Evolutionary conservation across 1,140 invertebrate species (phyloP).

Genomic region (Sinonovacula constricta): DNA sequence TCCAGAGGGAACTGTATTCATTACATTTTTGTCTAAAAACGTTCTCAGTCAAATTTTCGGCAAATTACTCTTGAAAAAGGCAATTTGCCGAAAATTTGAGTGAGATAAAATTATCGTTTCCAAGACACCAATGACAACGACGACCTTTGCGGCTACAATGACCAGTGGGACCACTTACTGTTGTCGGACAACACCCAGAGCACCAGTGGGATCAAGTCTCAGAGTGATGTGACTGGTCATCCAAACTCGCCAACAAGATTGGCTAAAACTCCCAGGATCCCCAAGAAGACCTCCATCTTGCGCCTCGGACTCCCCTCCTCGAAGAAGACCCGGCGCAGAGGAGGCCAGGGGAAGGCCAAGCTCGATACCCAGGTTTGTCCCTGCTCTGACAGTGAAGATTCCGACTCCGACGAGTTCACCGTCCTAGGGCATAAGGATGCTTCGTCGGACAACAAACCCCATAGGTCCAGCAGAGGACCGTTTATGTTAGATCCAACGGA

Average conservation of each 20-base stretch:
- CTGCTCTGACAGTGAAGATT: neutral
- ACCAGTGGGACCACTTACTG: slow-evolving; percentile 27
- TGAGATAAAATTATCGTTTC: neutral
- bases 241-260: too few species aligned
- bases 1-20: too few species aligned
- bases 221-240: too few species aligned
- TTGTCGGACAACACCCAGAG: neutral
- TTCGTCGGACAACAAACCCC: neutral
- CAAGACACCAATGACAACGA: slow-evolving; percentile 13
- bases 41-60: neutral
- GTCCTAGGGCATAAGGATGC: neutral
- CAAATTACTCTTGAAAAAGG: neutral
- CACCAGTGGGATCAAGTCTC: neutral
- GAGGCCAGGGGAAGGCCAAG: neutral
- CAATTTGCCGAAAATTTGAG: neutral
- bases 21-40: too few species aligned
- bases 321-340: neutral
- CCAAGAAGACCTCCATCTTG: slow-evolving; percentile 8
- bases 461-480: neutral
- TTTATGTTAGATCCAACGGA: neutral
- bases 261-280: neutral
- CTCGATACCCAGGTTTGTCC: too few species aligned
- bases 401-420: neutral
- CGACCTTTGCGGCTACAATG: slow-evolving; percentile 33
- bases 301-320: slow-evolving; percentile 7